Base-by-base conservation (phyloP, 2,888 invertebrate species). In the Rosalia funebris region DNA sequence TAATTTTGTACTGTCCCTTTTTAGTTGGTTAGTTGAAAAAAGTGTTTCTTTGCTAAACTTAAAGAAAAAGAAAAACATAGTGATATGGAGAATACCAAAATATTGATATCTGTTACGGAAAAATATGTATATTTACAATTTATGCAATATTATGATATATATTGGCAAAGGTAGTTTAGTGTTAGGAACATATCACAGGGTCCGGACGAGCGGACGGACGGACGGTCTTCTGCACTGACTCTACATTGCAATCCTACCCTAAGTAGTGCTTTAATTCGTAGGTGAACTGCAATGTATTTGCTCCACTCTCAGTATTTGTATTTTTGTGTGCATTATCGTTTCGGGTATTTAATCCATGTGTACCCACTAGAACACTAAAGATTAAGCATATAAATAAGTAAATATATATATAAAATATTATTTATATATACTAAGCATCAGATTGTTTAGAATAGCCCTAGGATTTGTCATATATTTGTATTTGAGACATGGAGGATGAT, bases 231-330 rank as follows among this genome's bases (percentile, higher is more conserved):
- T 75, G 78, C 77, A 78, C 78, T 76, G 78, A 77, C 71, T 74
- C 75, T 74, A 74, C 72, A 74, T 76, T 76, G 79, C 78, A 79
- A 78, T 79, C 79, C 79, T 79, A 79, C 74, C 73, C 72, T 79
- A 25, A 3, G 7, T 34, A 78, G 77, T 79, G 79, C 79, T 80
- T 80, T 79, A 78, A 77, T 71, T 62, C 70, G 62, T 76, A 76
- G 70, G 62, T 72, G 60, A 57, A 37, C 62, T 67, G 70, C 70
- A 70, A 74, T 71, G 71, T 76, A 76, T 75, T 73, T 75, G 74
- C 76, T 76, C 76, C 75, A 75, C 74, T 77, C 74, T 78, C 79
- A 79, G 79, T 80, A 80, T 79, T 79, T 77, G 75, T 78, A 76
- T 76, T 78, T 5, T 76, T 72, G 76, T 75, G 77, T 78, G 76